Percentiles rank a stretch among this genome's conserved stretches.
Conservation (phyloP, 1,140 invertebrate genomes). For the Maconellicoccus hirsutus region DNA sequence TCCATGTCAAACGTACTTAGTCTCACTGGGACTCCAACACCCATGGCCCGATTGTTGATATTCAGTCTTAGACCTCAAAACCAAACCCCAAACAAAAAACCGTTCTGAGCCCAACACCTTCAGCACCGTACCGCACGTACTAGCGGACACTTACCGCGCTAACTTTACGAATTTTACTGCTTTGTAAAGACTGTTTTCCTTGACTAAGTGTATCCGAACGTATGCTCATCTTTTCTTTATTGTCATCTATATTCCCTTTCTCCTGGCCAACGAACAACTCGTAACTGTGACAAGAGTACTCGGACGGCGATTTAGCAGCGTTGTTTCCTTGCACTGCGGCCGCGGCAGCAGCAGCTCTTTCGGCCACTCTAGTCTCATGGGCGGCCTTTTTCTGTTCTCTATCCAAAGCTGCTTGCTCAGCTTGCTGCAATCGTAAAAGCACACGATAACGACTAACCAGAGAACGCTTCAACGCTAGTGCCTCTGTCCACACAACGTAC, state of each 20-base stretch:
- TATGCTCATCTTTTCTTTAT: slow-evolving; percentile 80
- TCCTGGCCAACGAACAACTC: slow-evolving; percentile 78
- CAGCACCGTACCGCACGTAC: too few species aligned
- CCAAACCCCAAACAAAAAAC: too few species aligned
- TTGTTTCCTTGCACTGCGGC: slow-evolving; percentile 42
- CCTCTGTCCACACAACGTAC: slow-evolving; percentile 43
- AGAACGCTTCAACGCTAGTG: too few species aligned
- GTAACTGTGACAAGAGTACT: slow-evolving; percentile 79
- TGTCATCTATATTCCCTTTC: slow-evolving; percentile 70
- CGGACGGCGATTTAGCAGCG: slow-evolving; percentile 72
- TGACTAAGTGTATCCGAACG: slow-evolving; percentile 78
- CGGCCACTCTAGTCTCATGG: slow-evolving; percentile 35
- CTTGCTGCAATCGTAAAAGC: slow-evolving; percentile 61
- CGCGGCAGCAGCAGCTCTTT: slow-evolving; percentile 39
- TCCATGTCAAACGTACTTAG: too few species aligned
- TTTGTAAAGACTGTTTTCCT: slow-evolving; percentile 43
- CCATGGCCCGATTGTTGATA: too few species aligned
- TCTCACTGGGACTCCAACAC: too few species aligned
- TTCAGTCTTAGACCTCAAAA: too few species aligned
- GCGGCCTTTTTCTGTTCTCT: slow-evolving; percentile 44
- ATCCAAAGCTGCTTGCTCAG: slow-evolving; percentile 63
- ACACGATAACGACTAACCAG: too few species aligned
- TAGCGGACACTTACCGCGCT: slow-evolving; percentile 44
- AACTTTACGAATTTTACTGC: slow-evolving; percentile 71
- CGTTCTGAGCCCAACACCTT: too few species aligned